Evolutionary conservation across 1,140 invertebrate species (phyloP).

Genomic region (Cotesia typhae): DNA sequence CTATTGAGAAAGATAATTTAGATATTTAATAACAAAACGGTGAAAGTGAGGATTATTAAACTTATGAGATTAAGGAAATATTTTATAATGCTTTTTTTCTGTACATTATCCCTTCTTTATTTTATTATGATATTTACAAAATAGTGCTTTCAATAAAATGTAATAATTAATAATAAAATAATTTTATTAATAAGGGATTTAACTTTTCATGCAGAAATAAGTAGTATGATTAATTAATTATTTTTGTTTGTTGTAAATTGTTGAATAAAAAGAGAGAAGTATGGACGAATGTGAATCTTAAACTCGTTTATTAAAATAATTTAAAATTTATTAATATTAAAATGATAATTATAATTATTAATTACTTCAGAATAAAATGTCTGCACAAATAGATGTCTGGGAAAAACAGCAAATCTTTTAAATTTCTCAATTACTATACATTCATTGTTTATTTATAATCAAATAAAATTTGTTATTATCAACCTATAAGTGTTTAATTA

Average conservation of each 20-base stretch:
- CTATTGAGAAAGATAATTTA: background rate
- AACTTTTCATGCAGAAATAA: background rate
- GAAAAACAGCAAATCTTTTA: background rate
- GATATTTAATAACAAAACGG: background rate
- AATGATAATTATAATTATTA: constrained; percentile 9
- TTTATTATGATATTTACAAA: background rate
- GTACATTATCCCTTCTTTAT: background rate
- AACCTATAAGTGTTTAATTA: too few relatives aligned
- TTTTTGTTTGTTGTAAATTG: constrained; percentile 5
- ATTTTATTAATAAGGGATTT: background rate
- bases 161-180: background rate
- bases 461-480: too few relatives aligned
- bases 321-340: background rate
- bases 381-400: background rate
- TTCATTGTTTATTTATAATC: too few relatives aligned
- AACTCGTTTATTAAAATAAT: too few relatives aligned
- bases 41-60: background rate
- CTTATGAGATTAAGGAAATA: background rate
- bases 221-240: background rate
- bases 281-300: too few relatives aligned
- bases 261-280: background rate
- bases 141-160: background rate
- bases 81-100: constrained; percentile 4
- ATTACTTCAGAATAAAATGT: background rate
- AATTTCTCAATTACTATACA: too few relatives aligned